These are phyloP conservation scores for Laterallus jamaicensis DNA, from an alignment of 2,113 vertebrate genomes.

Conservation along the genomic window DNA sequence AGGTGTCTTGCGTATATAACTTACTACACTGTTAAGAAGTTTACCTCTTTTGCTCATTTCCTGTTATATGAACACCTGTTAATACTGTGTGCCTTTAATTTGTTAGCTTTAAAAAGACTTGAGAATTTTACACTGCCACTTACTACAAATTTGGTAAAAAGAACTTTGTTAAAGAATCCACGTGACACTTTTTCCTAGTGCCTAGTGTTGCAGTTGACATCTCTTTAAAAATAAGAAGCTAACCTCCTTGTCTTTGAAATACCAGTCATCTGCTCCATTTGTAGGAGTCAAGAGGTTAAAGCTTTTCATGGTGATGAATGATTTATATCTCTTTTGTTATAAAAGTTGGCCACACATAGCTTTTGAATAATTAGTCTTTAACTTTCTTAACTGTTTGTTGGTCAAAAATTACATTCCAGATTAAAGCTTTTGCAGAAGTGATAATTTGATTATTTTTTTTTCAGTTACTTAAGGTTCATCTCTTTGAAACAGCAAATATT, in stretches of 20 bases:
- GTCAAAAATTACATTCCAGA: conserved; percentile 51
- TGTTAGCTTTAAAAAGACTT: conserved; percentile 74
- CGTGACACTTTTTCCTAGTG: conserved; percentile 58
- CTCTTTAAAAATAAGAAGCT: conserved; percentile 34
- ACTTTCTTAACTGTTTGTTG: conserved; percentile 35
- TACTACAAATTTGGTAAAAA: conserved; percentile 70
- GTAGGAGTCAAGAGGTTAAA: conserved; percentile 59
- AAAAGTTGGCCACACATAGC: neutral
- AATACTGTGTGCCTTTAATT: conserved; percentile 79
- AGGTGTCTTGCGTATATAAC: conserved; percentile 30
- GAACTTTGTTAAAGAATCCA: conserved; percentile 67
- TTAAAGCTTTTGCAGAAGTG: conserved; percentile 12
- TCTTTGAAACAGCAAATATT: conserved; percentile 53
- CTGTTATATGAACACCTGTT: conserved; percentile 64
- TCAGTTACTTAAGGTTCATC: conserved; percentile 22
- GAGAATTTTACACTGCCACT: conserved; percentile 77
- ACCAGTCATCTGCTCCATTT: conserved; percentile 62
- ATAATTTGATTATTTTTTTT: conserved; percentile 10
- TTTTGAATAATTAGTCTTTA: conserved; percentile 21
- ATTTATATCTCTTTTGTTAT: conserved; percentile 43
- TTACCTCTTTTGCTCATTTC: conserved; percentile 61
- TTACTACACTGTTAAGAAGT: conserved; percentile 61
- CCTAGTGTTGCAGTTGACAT: conserved; percentile 60
- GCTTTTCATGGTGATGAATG: neutral
- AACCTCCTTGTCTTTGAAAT: conserved; percentile 62